These are phyloP conservation scores for Volucella bombylans DNA, from an alignment of 2,888 invertebrate genomes.

Conservation along the genomic window DNA sequence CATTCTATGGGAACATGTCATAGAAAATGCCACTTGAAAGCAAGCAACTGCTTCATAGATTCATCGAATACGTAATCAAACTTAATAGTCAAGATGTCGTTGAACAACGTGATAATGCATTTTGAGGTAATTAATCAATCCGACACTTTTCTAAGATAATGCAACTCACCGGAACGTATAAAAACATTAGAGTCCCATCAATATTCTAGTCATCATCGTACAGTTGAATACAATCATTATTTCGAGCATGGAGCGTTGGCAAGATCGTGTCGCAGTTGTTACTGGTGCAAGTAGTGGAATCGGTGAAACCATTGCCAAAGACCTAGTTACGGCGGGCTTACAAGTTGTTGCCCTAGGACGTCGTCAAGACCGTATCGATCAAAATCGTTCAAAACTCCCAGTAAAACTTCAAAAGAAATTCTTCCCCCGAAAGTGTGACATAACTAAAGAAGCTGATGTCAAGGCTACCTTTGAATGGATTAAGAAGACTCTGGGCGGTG, in stretches of 20 bases:
- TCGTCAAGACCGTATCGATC: constrained; percentile 77
- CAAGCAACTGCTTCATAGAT: too few species aligned
- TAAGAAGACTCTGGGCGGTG: constrained; percentile 83
- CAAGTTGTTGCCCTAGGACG: constrained; percentile 84
- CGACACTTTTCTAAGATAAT: too few species aligned
- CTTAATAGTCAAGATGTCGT: too few species aligned
- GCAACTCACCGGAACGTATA: too few species aligned
- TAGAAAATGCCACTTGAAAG: too few species aligned
- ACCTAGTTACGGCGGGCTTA: constrained; percentile 83
- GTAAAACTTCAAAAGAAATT: constrained; percentile 75
- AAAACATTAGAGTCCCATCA: too few species aligned
- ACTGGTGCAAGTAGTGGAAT: constrained; percentile 87
- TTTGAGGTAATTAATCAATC: too few species aligned
- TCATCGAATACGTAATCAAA: too few species aligned
- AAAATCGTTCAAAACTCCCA: constrained; percentile 75
- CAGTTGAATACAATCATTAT: too few species aligned
- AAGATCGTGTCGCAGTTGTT: constrained; percentile 85
- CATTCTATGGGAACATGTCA: too few species aligned
- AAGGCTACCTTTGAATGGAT: constrained; percentile 84
- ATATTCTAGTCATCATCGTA: too few species aligned
- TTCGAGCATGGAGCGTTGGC: constrained; percentile 79
- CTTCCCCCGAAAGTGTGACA: constrained; percentile 81
- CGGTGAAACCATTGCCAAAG: constrained; percentile 83
- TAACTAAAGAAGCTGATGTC: constrained; percentile 84
- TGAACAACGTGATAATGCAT: neutral